These are phyloP conservation scores for Carpatolechia fugitivella DNA, from an alignment of 2,888 invertebrate genomes.

Conservation along the genomic window DNA sequence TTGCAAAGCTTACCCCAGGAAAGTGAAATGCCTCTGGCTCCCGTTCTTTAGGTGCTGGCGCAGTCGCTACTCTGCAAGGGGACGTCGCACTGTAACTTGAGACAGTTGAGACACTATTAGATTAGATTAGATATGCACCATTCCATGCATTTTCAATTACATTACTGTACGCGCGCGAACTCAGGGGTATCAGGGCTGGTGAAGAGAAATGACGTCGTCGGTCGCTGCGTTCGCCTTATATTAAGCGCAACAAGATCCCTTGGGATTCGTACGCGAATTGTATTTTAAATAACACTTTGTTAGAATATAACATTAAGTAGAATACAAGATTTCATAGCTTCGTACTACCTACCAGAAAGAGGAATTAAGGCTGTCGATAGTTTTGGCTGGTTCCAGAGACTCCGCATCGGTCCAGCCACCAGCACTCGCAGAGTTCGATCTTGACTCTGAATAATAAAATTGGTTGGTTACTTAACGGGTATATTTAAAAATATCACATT, in stretches of 20 bases:
- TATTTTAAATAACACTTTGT: too few species aligned
- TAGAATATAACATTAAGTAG: neutral
- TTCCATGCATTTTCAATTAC: too few species aligned
- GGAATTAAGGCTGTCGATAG: constrained; percentile 72
- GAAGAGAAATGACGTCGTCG: too few species aligned
- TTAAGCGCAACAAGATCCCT: too few species aligned
- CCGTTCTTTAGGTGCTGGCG: constrained; percentile 57
- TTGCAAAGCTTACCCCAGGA: constrained; percentile 24
- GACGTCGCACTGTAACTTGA: constrained; percentile 76
- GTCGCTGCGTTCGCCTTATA: too few species aligned
- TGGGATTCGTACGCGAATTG: too few species aligned
- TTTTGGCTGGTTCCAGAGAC: constrained; percentile 80
- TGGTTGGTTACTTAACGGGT: too few species aligned
- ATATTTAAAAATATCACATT: too few species aligned
- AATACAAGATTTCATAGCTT: neutral
- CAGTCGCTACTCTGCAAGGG: constrained; percentile 78
- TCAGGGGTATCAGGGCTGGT: too few species aligned
- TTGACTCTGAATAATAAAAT: constrained; percentile 75
- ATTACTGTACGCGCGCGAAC: too few species aligned
- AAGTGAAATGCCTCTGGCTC: constrained; percentile 45
- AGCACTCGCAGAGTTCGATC: constrained; percentile 83
- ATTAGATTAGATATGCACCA: constrained; percentile 7
- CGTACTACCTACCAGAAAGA: constrained; percentile 54
- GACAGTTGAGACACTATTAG: constrained; percentile 18
- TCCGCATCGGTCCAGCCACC: constrained; percentile 77